A percentile compares a stretch with the other conserved stretches of the same genome.
These are phyloP conservation scores for Hapalemur alaotrensis DNA, from an alignment of 2,797 vertebrate species.

Conservation along the genomic window DNA sequence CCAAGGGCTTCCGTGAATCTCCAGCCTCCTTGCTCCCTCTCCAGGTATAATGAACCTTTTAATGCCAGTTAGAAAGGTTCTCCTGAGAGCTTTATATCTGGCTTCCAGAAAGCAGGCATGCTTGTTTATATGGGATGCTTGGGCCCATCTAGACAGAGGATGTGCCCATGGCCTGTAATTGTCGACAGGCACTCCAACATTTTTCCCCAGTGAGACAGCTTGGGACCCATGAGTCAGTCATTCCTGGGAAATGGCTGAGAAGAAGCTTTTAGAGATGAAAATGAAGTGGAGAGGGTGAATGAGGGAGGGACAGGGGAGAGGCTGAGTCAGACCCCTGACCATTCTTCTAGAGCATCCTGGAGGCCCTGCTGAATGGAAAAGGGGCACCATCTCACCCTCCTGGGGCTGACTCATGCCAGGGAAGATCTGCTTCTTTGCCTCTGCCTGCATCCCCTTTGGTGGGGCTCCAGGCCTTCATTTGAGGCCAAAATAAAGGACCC, in stretches of 20 bases:
- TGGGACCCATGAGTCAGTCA: slow-evolving; percentile 41
- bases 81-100: background rate
- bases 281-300: background rate
- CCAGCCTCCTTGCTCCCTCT: background rate
- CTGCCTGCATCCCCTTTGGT: background rate
- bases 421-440: background rate
- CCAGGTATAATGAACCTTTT: slow-evolving; percentile 32
- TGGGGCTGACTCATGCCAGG: background rate
- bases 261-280: slow-evolving; percentile 51
- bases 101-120: background rate
- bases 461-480: background rate
- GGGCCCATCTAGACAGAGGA: background rate
- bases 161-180: background rate
- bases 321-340: slow-evolving; percentile 14
- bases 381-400: background rate
- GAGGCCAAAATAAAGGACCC: slow-evolving; percentile 8
- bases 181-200: background rate
- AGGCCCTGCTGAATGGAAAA: background rate
- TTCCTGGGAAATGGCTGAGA: slow-evolving; percentile 51
- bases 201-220: slow-evolving; percentile 38
- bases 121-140: slow-evolving; percentile 34
- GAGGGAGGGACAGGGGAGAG: background rate
- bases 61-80: background rate
- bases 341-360: background rate
- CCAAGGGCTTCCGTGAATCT: background rate